These are phyloP conservation scores for Drosophila incognita DNA, from an alignment of 2,888 invertebrate species.

Conservation along the genomic window DNA sequence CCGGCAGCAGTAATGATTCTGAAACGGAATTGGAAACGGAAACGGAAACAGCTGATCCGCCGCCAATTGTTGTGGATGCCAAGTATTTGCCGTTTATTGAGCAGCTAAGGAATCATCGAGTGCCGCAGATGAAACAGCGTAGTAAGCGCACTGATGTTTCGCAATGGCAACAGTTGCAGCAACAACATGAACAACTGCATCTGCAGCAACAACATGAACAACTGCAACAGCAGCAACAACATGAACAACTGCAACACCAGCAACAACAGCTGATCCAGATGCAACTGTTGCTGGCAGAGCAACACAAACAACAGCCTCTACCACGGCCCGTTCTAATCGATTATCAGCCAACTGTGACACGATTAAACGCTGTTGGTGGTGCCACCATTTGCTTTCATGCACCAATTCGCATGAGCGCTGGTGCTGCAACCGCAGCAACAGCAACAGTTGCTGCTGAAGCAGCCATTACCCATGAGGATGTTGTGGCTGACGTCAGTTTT, in stretches of 20 bases:
- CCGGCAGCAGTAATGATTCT: not conserved
- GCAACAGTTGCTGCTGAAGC: not conserved
- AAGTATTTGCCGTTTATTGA: conserved; percentile 55
- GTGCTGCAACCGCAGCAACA: not conserved
- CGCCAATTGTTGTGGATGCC: conserved; percentile 49
- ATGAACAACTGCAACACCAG: not conserved
- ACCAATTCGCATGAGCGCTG: conserved; percentile 46
- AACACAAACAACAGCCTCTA: conserved; percentile 3
- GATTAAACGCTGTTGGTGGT: conserved; percentile 34
- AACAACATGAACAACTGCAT: conserved; percentile 2
- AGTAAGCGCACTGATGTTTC: not conserved
- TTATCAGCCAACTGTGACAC: conserved; percentile 41
- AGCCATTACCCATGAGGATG: conserved; percentile 43
- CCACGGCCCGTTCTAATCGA: conserved; percentile 37
- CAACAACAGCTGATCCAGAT: conserved; percentile 8
- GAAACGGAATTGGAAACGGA: not conserved
- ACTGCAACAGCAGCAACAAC: conserved; percentile 4
- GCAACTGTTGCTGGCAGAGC: conserved; percentile 13
- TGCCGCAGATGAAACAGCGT: conserved; percentile 16
- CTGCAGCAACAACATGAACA: too few species aligned
- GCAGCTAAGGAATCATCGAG: conserved; percentile 37
- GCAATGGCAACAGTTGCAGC: not conserved
- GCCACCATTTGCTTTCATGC: conserved; percentile 51
- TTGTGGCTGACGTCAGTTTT: not conserved
- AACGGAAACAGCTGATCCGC: conserved; percentile 25